Evolutionary conservation across 2,113 vertebrate species (phyloP), one percentile per base, ranked within the genome.

Genomic region (Chinchilla lanigera): DNA sequence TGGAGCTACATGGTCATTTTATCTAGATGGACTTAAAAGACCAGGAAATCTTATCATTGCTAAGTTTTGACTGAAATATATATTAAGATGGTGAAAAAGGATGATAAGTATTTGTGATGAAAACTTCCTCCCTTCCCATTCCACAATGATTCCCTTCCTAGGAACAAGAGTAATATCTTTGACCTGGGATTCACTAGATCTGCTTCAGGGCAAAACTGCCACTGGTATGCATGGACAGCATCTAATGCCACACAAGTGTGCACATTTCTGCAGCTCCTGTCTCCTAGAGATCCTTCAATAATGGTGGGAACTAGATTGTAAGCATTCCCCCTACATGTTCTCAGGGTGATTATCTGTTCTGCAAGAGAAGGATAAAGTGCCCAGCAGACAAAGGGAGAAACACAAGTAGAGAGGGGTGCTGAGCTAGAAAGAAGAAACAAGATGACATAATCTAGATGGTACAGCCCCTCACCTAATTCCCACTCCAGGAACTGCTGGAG

Each of bases 261-360:
- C 9, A 41, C 1, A 2, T 12, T 24, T 86, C 60, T 41, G 30
- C 47, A 19, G 26, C 4, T 60, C 0, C 1, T 0, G 12, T 44
- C 47, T 56, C 41, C 33, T 89, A 44, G 44, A 60, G 67, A 19
- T 11, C 44, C 12, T 73, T 30, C 8, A 5, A 3, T 13, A 33
- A 20, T 54, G 38, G 52, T 50, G n/a, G 54, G 44, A 83, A 47
- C 50, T 28, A 82, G 83, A 73, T 3, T 33, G 44, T 1, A 3
- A 33, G 41, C 28, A 26, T 88, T 28, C 12, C 17, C 75, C 22
- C 50, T 12, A 52, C 83, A 35, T 28, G 1, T 30, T 81, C n/a
- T 52, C 33, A 41, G 63, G 22, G 14, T 75, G 78, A 20, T 60
- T 87, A 8, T 19, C 41, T 60, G 38, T 88, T 38, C 77, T 85